Base-by-base conservation (phyloP, 92 coral and sea anemone species). In the Epizoanthus ramosus region DNA sequence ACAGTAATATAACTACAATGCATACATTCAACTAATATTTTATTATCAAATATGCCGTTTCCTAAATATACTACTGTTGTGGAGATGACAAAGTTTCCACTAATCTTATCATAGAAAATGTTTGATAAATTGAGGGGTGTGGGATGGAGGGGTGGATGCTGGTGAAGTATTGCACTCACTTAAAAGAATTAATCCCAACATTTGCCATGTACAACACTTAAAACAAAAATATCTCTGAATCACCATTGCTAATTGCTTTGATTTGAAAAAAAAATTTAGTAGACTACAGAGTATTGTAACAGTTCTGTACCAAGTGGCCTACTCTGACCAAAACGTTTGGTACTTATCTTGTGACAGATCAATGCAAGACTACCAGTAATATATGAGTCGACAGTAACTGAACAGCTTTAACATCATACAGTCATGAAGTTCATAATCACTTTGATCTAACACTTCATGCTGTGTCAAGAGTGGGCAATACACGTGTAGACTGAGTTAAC, bases 61-160 rank as follows among this genome's bases (percentile, higher is more conserved):
- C 75, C 75, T 70, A 70, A 35, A 39, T 16, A 70, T 14, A 70
- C 57, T 41, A 70, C 75, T 70, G 75, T 70, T 70, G 25, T 5
- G 25, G 57, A 18, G 57, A 41, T 16, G 57, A 70, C 75, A 41
- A 6, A 39, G 57, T 41, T 10, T 39, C 57, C 6, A 14, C 57
- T 39, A 70, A 70, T 57, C 57, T 41, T 41, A 70, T 70, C 28
- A 70, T 41, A 70, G 57, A 41, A 70, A 39, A 70, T 67, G 75
- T 70, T 70, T 70, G 75, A 16, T 70, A 70, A 70, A 70, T 39
- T 70, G 75, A n/a, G n/a, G n/a, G n/a, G n/a, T n/a, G n/a, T n/a
- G 19, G 66, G 66, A 25, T 8, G 6, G 7, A 25, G 66, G 17
- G 1, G 17, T 6, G 66, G 66, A 60, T 60, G 66, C 66, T 60